A percentile compares a stretch with the other conserved stretches of the same genome.
Evolutionary conservation across 2,888 invertebrate species (phyloP).

Genomic region (Leistus spinibarbis): DNA sequence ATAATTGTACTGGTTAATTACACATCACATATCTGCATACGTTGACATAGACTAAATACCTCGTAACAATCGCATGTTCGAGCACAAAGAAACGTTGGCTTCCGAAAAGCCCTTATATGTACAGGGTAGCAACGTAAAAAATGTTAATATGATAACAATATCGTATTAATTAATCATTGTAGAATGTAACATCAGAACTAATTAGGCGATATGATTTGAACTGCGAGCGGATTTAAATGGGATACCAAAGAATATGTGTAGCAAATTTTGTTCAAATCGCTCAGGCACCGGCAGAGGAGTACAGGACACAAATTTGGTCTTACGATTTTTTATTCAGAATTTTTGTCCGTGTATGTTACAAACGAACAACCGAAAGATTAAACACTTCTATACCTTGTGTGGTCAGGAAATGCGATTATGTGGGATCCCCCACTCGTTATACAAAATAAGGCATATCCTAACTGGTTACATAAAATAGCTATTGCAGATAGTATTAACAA

Average conservation of each 20-base stretch:
- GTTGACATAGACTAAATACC: not conserved
- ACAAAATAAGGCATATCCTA: too few species aligned
- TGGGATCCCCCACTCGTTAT: too few species aligned
- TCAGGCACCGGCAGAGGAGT: too few species aligned
- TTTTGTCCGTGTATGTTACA: too few species aligned
- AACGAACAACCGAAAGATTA: too few species aligned
- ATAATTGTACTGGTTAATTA: conserved; percentile 26
- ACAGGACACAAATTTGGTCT: too few species aligned
- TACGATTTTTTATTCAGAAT: too few species aligned
- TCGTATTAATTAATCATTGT: not conserved
- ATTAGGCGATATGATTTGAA: too few species aligned
- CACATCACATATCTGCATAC: not conserved
- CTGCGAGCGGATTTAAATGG: not conserved
- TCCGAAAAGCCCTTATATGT: not conserved
- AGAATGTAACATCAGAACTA: not conserved
- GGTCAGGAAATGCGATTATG: too few species aligned
- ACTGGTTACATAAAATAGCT: too few species aligned
- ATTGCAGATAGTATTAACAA: not conserved
- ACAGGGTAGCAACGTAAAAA: not conserved
- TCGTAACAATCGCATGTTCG: not conserved
- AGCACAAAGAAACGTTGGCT: not conserved
- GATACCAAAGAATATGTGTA: not conserved
- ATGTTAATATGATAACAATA: not conserved
- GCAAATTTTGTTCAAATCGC: too few species aligned
- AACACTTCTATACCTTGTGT: too few species aligned